A percentile compares a stretch with the other conserved stretches of the same genome.
Evolutionary conservation across 2,888 invertebrate species (phyloP).

Genomic region (Margaritifera margaritifera): DNA sequence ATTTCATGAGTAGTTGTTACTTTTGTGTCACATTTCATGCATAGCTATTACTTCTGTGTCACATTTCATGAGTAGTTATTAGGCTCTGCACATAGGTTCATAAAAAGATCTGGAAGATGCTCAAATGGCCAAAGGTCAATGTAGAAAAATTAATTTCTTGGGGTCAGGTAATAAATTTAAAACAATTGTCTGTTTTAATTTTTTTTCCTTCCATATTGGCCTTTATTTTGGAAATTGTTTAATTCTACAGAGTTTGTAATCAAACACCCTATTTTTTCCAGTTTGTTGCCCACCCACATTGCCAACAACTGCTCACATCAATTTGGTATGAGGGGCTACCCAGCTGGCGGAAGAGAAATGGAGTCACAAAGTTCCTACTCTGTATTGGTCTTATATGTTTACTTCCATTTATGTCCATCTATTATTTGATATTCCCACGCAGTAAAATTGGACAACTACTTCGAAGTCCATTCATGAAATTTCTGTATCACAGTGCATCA

Average conservation of each 20-base stretch:
- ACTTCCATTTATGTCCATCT: constrained; percentile 74
- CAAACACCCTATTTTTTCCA: constrained; percentile 49
- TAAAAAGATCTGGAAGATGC: too few species aligned
- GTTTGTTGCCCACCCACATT: constrained; percentile 77
- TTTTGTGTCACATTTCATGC: too few species aligned
- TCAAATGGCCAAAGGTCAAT: too few species aligned
- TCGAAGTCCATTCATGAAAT: constrained; percentile 77
- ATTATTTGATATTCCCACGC: constrained; percentile 75
- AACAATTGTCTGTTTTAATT: too few species aligned
- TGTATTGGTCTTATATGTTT: constrained; percentile 73
- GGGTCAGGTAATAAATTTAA: too few species aligned
- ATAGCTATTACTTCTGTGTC: too few species aligned
- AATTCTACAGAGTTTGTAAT: background rate
- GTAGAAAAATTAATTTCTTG: too few species aligned
- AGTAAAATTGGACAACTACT: constrained; percentile 75
- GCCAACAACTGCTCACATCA: constrained; percentile 76
- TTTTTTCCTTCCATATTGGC: too few species aligned
- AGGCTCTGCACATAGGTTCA: too few species aligned
- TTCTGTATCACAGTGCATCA: constrained; percentile 77
- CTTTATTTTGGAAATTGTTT: background rate
- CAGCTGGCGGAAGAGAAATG: constrained; percentile 74
- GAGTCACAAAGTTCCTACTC: constrained; percentile 73
- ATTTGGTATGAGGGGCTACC: constrained; percentile 77
- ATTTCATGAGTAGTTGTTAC: too few species aligned
- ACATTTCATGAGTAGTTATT: too few species aligned